A percentile compares a stretch with the other conserved stretches of the same genome.
Evolutionary conservation across 2,888 invertebrate genomes (phyloP).

Genomic region (Myathropa florea): DNA sequence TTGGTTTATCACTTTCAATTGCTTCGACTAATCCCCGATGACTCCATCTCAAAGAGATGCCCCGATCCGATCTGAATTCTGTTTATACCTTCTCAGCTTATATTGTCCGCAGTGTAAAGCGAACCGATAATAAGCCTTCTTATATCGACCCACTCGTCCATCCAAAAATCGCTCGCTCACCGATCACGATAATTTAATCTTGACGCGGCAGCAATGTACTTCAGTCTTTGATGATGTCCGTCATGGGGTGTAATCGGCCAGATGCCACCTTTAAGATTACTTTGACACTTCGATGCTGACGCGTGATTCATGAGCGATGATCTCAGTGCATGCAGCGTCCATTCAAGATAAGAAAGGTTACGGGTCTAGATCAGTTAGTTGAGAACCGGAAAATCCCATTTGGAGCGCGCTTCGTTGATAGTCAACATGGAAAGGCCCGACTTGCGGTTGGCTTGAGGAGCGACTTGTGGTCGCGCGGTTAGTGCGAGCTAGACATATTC

Average conservation of each 20-base stretch:
- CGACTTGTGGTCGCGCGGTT: constrained; percentile 30
- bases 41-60: constrained; percentile 12
- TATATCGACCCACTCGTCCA: constrained; percentile 36
- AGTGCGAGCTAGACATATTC: constrained; percentile 24
- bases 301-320: constrained; percentile 56
- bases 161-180: constrained; percentile 1
- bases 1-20: constrained; percentile 7
- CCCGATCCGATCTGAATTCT: constrained; percentile 13
- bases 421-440: neutral
- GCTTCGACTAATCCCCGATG: neutral
- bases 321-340: constrained; percentile 19
- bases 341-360: constrained; percentile 35
- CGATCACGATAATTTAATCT: constrained; percentile 31
- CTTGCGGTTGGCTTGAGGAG: neutral
- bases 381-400: constrained; percentile 25
- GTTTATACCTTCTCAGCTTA: constrained; percentile 41
- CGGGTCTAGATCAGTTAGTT: neutral
- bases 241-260: constrained; percentile 54
- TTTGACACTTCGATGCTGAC: constrained; percentile 45
- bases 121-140: constrained; percentile 25
- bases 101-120: constrained; percentile 31
- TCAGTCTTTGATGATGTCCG: constrained; percentile 42
- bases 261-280: constrained; percentile 58
- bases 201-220: constrained; percentile 16
- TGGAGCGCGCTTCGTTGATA: constrained; percentile 1